phyloP scores from a whole-genome alignment of 2,797 vertebrate species.

The Tragelaphus oryx region DNA sequence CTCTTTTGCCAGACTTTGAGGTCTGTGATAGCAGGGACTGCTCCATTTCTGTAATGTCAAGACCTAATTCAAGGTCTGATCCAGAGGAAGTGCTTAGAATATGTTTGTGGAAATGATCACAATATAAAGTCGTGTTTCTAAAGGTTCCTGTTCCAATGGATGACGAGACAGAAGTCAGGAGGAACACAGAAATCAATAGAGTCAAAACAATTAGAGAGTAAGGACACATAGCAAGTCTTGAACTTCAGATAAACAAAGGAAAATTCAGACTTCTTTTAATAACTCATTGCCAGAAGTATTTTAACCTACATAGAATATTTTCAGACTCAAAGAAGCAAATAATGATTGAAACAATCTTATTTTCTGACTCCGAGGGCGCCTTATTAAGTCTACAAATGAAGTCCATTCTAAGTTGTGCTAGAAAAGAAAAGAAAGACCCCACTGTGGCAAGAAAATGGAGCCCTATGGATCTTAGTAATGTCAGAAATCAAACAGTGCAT shows the following conservation, averaged over 20 bases:
- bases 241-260: conserved; percentile 34
- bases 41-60: neutral
- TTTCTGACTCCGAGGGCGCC: conserved; percentile 31
- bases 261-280: conserved; percentile 18
- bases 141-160: neutral
- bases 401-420: neutral
- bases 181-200: neutral
- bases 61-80: neutral
- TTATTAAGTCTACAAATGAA: conserved; percentile 69
- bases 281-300: neutral
- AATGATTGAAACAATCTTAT: conserved; percentile 41
- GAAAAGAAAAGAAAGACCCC: neutral
- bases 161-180: neutral
- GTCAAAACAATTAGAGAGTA: neutral
- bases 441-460: conserved; percentile 45
- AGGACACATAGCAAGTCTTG: neutral
- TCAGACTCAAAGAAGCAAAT: conserved; percentile 49
- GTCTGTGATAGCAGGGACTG: neutral
- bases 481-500: conserved; percentile 47
- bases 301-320: conserved; percentile 23
- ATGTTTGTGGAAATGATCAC: neutral
- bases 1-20: neutral
- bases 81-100: neutral
- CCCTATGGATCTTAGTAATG: conserved; percentile 43
- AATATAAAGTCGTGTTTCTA: neutral